Evolutionary conservation across 2,797 vertebrate genomes (phyloP).

Genomic region (Sebastes aleutianus): DNA sequence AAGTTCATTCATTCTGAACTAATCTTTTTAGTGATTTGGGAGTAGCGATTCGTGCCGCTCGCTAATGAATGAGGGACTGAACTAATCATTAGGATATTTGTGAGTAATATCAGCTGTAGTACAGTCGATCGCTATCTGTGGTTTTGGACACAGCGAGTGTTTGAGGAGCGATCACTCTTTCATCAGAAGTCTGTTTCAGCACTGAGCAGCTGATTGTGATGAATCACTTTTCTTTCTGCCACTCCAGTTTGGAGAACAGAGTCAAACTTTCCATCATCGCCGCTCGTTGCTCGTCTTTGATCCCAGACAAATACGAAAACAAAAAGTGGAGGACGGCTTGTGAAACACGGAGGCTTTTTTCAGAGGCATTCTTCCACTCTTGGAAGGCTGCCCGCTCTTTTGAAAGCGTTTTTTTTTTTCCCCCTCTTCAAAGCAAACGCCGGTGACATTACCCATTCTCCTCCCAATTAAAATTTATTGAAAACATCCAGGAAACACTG

Average conservation of each 20-base stretch:
- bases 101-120: slow-evolving; percentile 36
- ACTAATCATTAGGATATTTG: slow-evolving; percentile 49
- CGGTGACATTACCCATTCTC: slow-evolving; percentile 58
- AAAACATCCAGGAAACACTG: slow-evolving; percentile 55
- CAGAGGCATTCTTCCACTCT: slow-evolving; percentile 59
- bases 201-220: slow-evolving; percentile 47
- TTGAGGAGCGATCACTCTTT: slow-evolving; percentile 44
- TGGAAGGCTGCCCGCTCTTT: slow-evolving; percentile 64
- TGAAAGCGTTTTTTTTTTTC: slow-evolving; percentile 33
- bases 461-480: slow-evolving; percentile 68
- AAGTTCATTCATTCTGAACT: slow-evolving; percentile 48
- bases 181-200: slow-evolving; percentile 38
- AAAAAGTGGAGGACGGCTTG: slow-evolving; percentile 54
- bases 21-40: slow-evolving; percentile 56
- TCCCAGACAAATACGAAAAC: slow-evolving; percentile 59
- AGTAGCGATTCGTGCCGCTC: slow-evolving; percentile 48
- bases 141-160: background rate
- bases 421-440: slow-evolving; percentile 56
- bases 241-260: slow-evolving; percentile 30
- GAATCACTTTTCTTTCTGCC: slow-evolving; percentile 21
- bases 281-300: slow-evolving; percentile 49
- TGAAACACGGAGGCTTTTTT: slow-evolving; percentile 50
- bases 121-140: slow-evolving; percentile 15
- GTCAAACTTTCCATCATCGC: slow-evolving; percentile 58
- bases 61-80: slow-evolving; percentile 39